Percentiles rank a stretch among this genome's conserved stretches.
Conservation (phyloP, 1,140 invertebrate genomes). For the Bradysia coprophila region DNA sequence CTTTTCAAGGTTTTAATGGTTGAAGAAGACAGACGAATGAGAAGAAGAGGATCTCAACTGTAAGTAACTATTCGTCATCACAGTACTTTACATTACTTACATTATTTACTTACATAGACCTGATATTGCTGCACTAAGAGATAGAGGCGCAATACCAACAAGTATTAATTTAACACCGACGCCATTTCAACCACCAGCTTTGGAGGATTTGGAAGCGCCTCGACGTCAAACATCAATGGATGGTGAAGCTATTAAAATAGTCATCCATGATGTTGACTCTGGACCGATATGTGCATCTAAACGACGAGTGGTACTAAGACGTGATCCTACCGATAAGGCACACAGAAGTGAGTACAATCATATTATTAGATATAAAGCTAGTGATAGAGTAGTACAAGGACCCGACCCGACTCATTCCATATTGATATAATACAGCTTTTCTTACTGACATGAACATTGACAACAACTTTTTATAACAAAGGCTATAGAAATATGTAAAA, state of each 20-base stretch:
- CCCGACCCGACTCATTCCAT: no score
- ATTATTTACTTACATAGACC: conserved; percentile 30
- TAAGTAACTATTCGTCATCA: conserved; percentile 28
- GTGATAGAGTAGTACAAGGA: no score
- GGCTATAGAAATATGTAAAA: no score
- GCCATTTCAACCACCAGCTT: conserved; percentile 28
- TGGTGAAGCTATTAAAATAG: conserved; percentile 79
- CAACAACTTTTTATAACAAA: no score
- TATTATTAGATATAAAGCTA: no score
- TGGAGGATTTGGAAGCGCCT: conserved; percentile 36
- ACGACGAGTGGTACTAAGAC: conserved; percentile 48
- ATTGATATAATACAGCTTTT: no score
- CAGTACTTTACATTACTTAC: neutral
- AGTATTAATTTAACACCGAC: conserved; percentile 30
- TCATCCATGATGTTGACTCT: conserved; percentile 78
- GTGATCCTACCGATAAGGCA: conserved; percentile 65
- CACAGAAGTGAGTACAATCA: conserved; percentile 73
- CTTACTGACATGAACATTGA: no score
- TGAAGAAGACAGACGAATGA: conserved; percentile 51
- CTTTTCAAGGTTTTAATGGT: no score
- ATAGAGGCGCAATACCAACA: conserved; percentile 26
- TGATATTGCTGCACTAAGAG: conserved; percentile 49
- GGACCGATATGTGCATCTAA: conserved; percentile 44
- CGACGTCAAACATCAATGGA: conserved; percentile 66
- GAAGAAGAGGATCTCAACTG: conserved; percentile 58